A percentile compares a stretch with the other conserved stretches of the same genome.
These are phyloP conservation scores for Melikaiella ostensackeni DNA, from an alignment of 2,888 invertebrate species.

Conservation along the genomic window DNA sequence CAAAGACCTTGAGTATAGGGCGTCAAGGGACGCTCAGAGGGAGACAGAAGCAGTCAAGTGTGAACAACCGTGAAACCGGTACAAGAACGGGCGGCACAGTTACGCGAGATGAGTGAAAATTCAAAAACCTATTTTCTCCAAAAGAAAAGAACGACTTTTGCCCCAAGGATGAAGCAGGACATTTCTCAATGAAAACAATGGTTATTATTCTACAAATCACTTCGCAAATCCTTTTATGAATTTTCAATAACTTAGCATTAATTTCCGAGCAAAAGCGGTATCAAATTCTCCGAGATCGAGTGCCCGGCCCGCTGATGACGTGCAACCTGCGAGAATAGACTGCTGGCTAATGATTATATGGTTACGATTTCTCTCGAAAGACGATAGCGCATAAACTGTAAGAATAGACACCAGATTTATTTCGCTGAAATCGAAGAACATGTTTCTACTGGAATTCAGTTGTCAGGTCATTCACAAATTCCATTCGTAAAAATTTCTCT, in stretches of 20 bases:
- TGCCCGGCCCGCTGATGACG: neutral
- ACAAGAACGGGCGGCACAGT: too few relatives aligned
- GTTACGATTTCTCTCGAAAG: conserved; percentile 5
- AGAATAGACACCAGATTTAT: conserved; percentile 39
- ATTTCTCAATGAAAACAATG: neutral
- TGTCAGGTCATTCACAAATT: conserved; percentile 21
- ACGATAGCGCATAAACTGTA: neutral
- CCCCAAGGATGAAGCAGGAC: neutral
- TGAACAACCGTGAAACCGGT: too few relatives aligned
- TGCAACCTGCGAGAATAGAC: neutral
- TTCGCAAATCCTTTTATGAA: neutral
- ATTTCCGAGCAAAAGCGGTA: neutral
- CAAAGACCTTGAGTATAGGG: too few relatives aligned
- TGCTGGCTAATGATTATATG: neutral
- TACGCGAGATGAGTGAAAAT: too few relatives aligned
- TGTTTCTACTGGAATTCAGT: conserved; percentile 14
- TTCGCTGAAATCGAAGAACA: conserved; percentile 15
- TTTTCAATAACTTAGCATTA: neutral
- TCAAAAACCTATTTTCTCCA: neutral
- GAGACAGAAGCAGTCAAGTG: too few relatives aligned
- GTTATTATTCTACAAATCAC: neutral
- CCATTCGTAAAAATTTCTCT: conserved; percentile 17
- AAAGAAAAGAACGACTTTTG: neutral
- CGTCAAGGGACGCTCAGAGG: too few relatives aligned
- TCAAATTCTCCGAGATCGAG: neutral